These are phyloP conservation scores for Lepidostoma basale DNA, from an alignment of 1,140 invertebrate species.

Conservation along the genomic window DNA sequence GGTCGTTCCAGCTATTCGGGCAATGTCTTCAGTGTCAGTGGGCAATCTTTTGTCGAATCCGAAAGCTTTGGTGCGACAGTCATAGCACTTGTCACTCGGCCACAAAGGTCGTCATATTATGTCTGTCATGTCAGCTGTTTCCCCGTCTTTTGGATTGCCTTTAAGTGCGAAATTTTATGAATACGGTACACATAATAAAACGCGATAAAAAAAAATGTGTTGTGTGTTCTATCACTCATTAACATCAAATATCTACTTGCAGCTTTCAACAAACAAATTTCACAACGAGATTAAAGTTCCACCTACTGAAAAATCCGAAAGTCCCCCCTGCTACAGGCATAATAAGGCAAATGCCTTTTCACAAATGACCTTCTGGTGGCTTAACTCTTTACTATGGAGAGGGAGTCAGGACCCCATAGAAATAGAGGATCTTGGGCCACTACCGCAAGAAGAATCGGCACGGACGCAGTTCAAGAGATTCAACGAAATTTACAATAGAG, in stretches of 20 bases:
- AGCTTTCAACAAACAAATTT: constrained; percentile 4
- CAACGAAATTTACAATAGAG: constrained; percentile 55
- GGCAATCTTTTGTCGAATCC: neutral
- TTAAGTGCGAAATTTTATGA: neutral
- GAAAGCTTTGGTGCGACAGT: neutral
- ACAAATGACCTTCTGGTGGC: constrained; percentile 79
- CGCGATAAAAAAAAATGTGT: too few species aligned
- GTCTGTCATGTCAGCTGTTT: neutral
- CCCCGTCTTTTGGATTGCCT: neutral
- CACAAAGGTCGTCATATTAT: too few species aligned
- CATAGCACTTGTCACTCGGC: too few species aligned
- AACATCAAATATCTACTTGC: neutral
- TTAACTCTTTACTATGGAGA: constrained; percentile 68
- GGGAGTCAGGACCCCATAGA: constrained; percentile 72
- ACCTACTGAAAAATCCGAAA: neutral
- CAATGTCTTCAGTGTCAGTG: too few species aligned
- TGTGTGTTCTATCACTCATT: too few species aligned
- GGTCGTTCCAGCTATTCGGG: too few species aligned
- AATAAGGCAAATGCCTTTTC: constrained; percentile 69
- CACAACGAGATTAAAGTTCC: neutral
- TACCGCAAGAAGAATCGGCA: constrained; percentile 69
- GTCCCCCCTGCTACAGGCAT: constrained; percentile 60
- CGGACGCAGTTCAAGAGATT: constrained; percentile 63
- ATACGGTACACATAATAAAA: neutral
- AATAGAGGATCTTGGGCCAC: constrained; percentile 70